Conservation (phyloP, 2,113 vertebrate genomes). For the Deroptyus accipitrinus region DNA sequence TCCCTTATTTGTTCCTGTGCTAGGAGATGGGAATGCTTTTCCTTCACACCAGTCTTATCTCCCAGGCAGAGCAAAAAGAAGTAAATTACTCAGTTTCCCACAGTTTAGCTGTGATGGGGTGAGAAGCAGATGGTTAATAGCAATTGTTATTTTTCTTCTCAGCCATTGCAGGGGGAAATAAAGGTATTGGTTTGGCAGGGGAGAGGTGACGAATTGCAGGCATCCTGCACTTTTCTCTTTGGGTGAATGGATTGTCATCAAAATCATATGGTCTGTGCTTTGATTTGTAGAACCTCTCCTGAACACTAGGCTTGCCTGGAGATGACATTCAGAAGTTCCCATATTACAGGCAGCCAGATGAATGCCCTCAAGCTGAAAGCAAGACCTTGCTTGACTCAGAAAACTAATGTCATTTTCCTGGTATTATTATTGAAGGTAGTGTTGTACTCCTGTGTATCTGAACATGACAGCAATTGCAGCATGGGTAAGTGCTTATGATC, state of each 20-base stretch:
- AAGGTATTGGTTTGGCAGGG: slow-evolving; percentile 3
- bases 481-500: slow-evolving; percentile 32
- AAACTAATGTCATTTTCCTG: slow-evolving; percentile 20
- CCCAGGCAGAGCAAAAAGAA: not conserved
- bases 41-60: not conserved
- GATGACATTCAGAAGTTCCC: slow-evolving; percentile 49
- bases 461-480: slow-evolving; percentile 43
- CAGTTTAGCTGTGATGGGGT: slow-evolving; percentile 6
- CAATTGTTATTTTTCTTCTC: slow-evolving; percentile 6
- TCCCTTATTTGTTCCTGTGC: not conserved
- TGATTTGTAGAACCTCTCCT: slow-evolving; percentile 48
- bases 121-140: slow-evolving; percentile 40
- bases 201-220: not conserved
- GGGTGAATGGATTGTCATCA: slow-evolving; percentile 23
- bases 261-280: slow-evolving; percentile 38
- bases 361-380: slow-evolving; percentile 51
- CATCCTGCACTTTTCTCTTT: slow-evolving; percentile 34
- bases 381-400: slow-evolving; percentile 55
- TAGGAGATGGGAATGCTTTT: not conserved
- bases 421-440: slow-evolving; percentile 13
- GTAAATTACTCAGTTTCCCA: slow-evolving; percentile 16
- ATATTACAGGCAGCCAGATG: slow-evolving; percentile 24
- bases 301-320: slow-evolving; percentile 21
- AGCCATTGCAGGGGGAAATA: not conserved
- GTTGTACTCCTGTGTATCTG: slow-evolving; percentile 19